A percentile compares a stretch with the other conserved stretches of the same genome.
phyloP scores from a whole-genome alignment of 2,113 vertebrate species.

The Brienomyrus brachyistius region DNA sequence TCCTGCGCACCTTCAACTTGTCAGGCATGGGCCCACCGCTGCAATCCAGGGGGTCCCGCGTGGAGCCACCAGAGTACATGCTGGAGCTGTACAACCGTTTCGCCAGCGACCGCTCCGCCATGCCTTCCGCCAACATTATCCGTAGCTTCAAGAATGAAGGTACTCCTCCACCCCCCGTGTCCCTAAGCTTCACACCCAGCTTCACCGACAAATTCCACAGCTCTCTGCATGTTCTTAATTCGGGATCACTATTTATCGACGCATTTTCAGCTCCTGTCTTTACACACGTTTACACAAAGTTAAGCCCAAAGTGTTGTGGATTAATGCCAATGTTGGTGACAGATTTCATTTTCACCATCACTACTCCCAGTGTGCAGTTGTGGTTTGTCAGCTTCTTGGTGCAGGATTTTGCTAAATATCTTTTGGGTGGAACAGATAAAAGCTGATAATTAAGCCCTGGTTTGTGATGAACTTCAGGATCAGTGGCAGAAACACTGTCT shows the following conservation, averaged over 20 bases:
- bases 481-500: background rate
- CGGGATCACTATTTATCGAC: background rate
- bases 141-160: slow-evolving; percentile 98
- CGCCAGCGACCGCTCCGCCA: slow-evolving; percentile 78
- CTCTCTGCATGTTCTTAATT: background rate
- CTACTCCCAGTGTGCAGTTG: background rate
- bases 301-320: background rate
- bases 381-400: background rate
- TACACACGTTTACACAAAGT: background rate
- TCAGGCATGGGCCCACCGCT: slow-evolving; percentile 64
- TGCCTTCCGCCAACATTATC: slow-evolving; percentile 88
- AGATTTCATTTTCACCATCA: background rate
- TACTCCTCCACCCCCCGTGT: slow-evolving; percentile 47
- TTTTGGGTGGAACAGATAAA: background rate
- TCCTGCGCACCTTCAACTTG: slow-evolving; percentile 82
- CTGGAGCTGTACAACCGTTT: slow-evolving; percentile 95
- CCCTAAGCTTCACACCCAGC: background rate
- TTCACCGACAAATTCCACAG: background rate
- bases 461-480: background rate
- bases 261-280: background rate
- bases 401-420: background rate
- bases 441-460: background rate
- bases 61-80: slow-evolving; percentile 95
- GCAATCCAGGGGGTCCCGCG: slow-evolving; percentile 56
- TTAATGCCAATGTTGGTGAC: background rate